These are phyloP conservation scores for Rhinolophus ferrumequinum DNA, from an alignment of 2,113 vertebrate genomes.

Conservation along the genomic window DNA sequence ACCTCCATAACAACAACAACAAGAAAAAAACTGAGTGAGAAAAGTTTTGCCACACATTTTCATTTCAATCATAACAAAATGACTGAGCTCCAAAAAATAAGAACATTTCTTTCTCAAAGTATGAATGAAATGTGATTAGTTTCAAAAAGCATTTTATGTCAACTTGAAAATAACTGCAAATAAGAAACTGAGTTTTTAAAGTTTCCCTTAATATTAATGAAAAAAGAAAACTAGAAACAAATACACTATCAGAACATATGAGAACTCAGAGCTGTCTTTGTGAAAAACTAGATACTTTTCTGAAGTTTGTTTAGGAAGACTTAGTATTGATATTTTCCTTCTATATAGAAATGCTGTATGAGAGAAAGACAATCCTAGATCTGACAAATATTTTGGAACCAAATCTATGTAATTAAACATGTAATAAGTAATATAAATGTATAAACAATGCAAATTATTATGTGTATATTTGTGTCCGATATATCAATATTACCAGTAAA, in stretches of 20 bases:
- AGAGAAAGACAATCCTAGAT: background rate
- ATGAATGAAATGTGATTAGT: background rate
- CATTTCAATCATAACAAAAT: constrained; percentile 30
- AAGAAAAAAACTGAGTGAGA: background rate
- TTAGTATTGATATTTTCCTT: background rate
- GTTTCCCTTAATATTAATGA: background rate
- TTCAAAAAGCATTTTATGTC: background rate
- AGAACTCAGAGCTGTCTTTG: background rate
- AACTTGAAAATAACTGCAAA: background rate
- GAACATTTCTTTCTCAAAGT: background rate
- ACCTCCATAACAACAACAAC: background rate
- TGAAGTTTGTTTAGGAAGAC: background rate
- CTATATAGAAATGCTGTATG: background rate
- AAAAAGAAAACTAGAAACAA: background rate
- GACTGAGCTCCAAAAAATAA: background rate
- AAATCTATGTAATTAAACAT: background rate
- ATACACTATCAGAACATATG: background rate
- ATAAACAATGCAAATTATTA: background rate
- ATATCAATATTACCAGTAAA: background rate
- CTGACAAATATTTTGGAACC: background rate
- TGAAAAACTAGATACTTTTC: background rate
- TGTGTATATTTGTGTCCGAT: background rate
- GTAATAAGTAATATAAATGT: background rate
- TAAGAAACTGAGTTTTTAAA: background rate
- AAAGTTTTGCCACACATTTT: background rate